phyloP scores from a whole-genome alignment of 1,140 invertebrate genomes.

The Euwallacea similis region DNA sequence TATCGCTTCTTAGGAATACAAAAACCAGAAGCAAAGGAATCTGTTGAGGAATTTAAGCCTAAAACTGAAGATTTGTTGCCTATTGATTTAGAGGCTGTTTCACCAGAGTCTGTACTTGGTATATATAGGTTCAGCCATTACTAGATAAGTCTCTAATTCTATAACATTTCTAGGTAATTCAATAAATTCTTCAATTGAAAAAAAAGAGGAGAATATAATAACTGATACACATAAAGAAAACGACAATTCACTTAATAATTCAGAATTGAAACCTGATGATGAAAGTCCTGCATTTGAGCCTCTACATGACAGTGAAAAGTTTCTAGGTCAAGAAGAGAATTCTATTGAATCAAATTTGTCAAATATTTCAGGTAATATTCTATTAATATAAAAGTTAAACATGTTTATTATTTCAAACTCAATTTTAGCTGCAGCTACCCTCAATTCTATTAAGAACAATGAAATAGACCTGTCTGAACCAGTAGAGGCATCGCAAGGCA shows the following conservation, averaged over 20 bases:
- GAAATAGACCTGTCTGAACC: slow-evolving; percentile 32
- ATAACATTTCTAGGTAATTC: too few relatives aligned
- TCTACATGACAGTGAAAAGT: slow-evolving; percentile 53
- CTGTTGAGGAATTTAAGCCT: slow-evolving; percentile 53
- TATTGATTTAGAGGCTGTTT: slow-evolving; percentile 75
- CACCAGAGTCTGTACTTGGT: slow-evolving; percentile 69
- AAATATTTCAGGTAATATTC: slow-evolving; percentile 58
- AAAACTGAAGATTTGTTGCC: slow-evolving; percentile 64
- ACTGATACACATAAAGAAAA: slow-evolving; percentile 10
- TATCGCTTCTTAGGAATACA: slow-evolving; percentile 85
- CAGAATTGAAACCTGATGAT: slow-evolving; percentile 62
- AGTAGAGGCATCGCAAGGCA: slow-evolving; percentile 56
- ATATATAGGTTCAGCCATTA: slow-evolving; percentile 34
- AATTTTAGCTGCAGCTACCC: slow-evolving; percentile 50
- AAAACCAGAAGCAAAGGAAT: slow-evolving; percentile 53
- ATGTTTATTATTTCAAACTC: too few relatives aligned
- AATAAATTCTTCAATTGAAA: slow-evolving; percentile 23
- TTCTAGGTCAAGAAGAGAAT: slow-evolving; percentile 46
- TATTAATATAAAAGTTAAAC: too few relatives aligned
- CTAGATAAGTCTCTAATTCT: too few relatives aligned
- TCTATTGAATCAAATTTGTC: slow-evolving; percentile 63
- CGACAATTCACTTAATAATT: slow-evolving; percentile 37
- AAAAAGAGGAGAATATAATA: slow-evolving; percentile 21
- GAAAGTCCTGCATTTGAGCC: slow-evolving; percentile 71
- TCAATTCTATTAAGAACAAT: slow-evolving; percentile 44